phyloP scores from a whole-genome alignment of 2,113 vertebrate genomes.

The Hypocryptadius cinnamomeus region DNA sequence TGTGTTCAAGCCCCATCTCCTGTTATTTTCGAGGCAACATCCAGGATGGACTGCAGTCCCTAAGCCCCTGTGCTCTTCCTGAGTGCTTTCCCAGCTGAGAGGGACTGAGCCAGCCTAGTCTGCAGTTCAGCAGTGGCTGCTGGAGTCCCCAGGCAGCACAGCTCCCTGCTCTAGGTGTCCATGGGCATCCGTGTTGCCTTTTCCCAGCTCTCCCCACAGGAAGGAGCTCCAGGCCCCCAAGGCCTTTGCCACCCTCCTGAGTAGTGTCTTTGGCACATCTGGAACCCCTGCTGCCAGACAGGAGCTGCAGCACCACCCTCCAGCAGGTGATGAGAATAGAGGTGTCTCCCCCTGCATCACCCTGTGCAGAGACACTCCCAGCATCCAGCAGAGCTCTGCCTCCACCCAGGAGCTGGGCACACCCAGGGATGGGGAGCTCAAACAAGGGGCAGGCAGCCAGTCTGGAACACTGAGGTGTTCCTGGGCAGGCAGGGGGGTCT shows the following conservation, averaged over 20 bases:
- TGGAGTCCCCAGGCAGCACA: not conserved
- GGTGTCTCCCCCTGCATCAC: not conserved
- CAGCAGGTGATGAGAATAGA: not conserved
- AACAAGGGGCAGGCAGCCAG: too few relatives aligned
- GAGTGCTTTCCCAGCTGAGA: not conserved
- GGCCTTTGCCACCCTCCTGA: not conserved
- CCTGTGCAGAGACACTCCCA: not conserved
- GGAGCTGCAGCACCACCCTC: not conserved
- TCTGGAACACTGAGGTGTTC: not conserved
- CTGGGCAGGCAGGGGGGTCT: not conserved
- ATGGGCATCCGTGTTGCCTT: fast-evolving
- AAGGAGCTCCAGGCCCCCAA: not conserved
- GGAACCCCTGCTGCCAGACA: not conserved
- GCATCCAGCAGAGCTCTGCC: not conserved
- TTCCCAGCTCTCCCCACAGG: not conserved
- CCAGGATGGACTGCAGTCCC: too few relatives aligned
- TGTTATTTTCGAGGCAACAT: not conserved
- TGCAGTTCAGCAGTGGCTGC: not conserved
- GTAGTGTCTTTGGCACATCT: not conserved
- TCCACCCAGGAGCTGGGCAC: not conserved
- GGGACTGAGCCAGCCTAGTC: not conserved
- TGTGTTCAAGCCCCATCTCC: not conserved
- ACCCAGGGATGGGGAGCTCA: not conserved
- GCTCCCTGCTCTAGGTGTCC: not conserved
- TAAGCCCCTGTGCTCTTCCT: not conserved